Base-by-base conservation (phyloP, 2,113 vertebrate species). In the Lamprologus speciosus region DNA sequence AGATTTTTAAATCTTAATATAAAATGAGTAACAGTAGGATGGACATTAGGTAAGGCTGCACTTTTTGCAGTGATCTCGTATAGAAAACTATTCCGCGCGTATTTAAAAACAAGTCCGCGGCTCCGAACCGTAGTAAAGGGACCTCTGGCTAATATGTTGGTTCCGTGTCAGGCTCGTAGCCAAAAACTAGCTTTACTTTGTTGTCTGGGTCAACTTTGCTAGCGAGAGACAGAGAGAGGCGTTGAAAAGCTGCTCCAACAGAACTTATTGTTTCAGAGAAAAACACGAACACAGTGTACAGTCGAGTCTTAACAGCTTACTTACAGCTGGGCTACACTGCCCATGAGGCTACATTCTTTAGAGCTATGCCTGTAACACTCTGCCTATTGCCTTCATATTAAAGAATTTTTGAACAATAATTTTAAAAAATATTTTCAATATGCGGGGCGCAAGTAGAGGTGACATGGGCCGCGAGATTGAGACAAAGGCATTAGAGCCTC, bases 101-200 rank as follows among this genome's bases (percentile, higher is more conserved):
- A 58, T 58, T 0, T 5, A 57, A 28, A 57, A 5, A 0, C 7
- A 28, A 0, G 23, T 58, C 55, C 0, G 55, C 3, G 1, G 21
- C 54, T 57, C 54, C 21, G 0, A 55, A 55, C 11, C 11, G 1
- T 13, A 23, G 12, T 55, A 55, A 55, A 55, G 11, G 1, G 54
- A 55, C 12, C 21, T 26, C 12, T 55, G 21, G 21, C 12, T 55
- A 55, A 55, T 55, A 54, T 7, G 10, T 21, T 1, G 2, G 11
- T 4, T 23, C 7, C 0, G 11, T 23, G 21, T 4, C 1, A 0
- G 53, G 53, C 53, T 13, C 19, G 9, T 21, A 53, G 51, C 51
- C 3, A 0, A 53, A 53, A 53, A 53, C 9, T 53, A 21, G 0
- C 19, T 53, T 53, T 11, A 53, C 19, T 53, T 53, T 53, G 51